Base-by-base conservation (phyloP, 2,797 vertebrate genomes). In the Potorous gilbertii region DNA sequence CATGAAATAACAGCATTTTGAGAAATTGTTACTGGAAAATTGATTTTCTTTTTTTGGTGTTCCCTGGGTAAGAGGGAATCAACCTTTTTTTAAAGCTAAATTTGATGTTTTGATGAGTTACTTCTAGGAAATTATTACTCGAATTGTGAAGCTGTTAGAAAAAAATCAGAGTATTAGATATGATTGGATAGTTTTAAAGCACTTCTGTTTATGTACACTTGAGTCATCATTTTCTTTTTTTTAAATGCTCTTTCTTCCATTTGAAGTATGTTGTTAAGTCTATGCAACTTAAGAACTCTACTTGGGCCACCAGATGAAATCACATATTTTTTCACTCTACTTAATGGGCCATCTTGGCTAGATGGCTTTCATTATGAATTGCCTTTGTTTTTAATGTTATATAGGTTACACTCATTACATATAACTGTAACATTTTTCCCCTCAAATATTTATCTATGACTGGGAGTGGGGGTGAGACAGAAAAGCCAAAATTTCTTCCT, bases 191-290 rank as follows among this genome's bases (percentile, higher is more conserved):
- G 93, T 59, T 94, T 31, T 81, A 81, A 66, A 90, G 55, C 21
- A 59, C 90, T 92, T 91, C 81, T 81, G 31, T 81, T 62, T 95
- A 27, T 87, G 14, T 54, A 62, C 18, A 50, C 4, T 40, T 54
- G 55, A 81, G 5, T 16, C 14, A 95, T 56, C n/a, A 29, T 56
- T 91, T 95, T 93, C 10, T 81, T 40, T 2, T 56, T 90, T 5
- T 74, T n/a, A n/a, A 66, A 46, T 50, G 24, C 34, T 87, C 55
- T 29, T 16, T 3, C 87, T 91, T 94, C 89, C 55, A 94, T 56
- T 91, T 95, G 59, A 81, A 62, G 57, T 92, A 54, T 62, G 40
- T 94, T 92, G 90, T 93, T 93, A 94, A 93, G 54, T 56, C 90
- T 93, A 18, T 50, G 56, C n/a, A 87, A 21, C 54, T 93, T 55